phyloP scores from a whole-genome alignment of 2,113 vertebrate species.

The Chloroceryle aenea region DNA sequence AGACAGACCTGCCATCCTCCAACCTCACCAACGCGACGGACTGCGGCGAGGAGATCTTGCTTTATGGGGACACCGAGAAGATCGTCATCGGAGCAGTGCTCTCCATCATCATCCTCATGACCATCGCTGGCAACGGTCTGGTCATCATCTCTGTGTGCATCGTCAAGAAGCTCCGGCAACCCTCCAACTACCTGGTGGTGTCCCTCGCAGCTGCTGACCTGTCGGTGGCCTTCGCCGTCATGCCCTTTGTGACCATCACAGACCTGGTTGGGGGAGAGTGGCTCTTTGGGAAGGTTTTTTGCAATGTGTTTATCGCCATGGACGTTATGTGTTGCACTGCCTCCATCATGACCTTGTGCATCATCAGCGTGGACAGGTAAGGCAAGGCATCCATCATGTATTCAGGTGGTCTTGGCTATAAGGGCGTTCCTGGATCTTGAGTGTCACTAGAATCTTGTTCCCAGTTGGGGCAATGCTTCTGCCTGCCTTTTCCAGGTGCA shows the following conservation, averaged over 20 bases:
- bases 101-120: constrained; percentile 78
- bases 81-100: constrained; percentile 78
- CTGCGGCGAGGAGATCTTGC: constrained; percentile 76
- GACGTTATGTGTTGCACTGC: constrained; percentile 84
- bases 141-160: constrained; percentile 83
- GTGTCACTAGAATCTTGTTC: rapidly evolving
- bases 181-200: constrained; percentile 83
- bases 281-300: constrained; percentile 83
- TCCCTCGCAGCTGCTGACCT: constrained; percentile 79
- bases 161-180: constrained; percentile 83
- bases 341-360: constrained; percentile 83
- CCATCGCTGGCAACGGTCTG: constrained; percentile 78
- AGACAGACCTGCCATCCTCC: constrained; percentile 41
- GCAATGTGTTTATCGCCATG: constrained; percentile 84
- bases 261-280: constrained; percentile 82
- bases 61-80: constrained; percentile 78
- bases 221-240: constrained; percentile 80
- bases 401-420: rapidly evolving
- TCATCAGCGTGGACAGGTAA: constrained; percentile 85
- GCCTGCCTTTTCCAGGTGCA: background rate
- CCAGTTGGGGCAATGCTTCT: background rate
- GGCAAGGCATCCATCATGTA: rapidly evolving
- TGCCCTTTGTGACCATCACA: constrained; percentile 85
- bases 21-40: constrained; percentile 70
- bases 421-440: background rate